phyloP scores from a whole-genome alignment of 2,888 invertebrate species.

The Cheilosia vulpina region DNA sequence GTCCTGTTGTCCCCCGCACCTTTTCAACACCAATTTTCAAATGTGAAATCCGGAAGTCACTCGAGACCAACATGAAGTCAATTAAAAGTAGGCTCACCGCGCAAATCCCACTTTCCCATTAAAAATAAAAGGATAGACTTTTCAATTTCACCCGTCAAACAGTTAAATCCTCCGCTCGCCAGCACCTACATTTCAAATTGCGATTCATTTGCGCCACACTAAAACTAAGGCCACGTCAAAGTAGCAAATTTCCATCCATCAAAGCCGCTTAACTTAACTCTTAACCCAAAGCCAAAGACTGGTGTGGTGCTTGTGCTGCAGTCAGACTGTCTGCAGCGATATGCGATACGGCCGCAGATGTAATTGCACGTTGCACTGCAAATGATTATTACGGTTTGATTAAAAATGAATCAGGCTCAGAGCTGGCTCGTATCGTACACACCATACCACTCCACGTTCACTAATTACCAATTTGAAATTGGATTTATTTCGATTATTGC shows the following conservation, averaged over 20 bases:
- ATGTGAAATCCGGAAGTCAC: not conserved
- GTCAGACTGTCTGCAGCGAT: conserved; percentile 57
- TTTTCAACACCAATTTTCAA: not conserved
- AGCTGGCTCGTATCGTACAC: not conserved
- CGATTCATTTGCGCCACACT: conserved; percentile 21
- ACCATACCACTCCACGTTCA: conserved; percentile 46
- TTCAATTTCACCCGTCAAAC: not conserved
- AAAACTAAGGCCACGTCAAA: conserved; percentile 51
- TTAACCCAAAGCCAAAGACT: conserved; percentile 53
- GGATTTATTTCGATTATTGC: conserved; percentile 72
- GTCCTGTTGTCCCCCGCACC: too few relatives aligned
- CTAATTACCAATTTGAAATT: conserved; percentile 72
- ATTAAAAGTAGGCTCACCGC: not conserved
- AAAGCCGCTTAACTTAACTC: conserved; percentile 60
- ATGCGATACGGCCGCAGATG: conserved; percentile 27
- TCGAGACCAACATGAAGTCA: not conserved
- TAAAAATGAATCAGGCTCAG: conserved; percentile 71
- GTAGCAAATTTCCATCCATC: conserved; percentile 61
- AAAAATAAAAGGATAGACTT: not conserved
- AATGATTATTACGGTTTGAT: conserved; percentile 73
- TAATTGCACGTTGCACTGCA: conserved; percentile 67
- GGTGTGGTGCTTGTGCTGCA: conserved; percentile 7
- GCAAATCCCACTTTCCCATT: not conserved
- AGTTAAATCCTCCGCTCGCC: not conserved
- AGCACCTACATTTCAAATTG: conserved; percentile 9